Conservation (phyloP, 2,113 vertebrate species). For the Cryptomyrus ogoouensis region DNA sequence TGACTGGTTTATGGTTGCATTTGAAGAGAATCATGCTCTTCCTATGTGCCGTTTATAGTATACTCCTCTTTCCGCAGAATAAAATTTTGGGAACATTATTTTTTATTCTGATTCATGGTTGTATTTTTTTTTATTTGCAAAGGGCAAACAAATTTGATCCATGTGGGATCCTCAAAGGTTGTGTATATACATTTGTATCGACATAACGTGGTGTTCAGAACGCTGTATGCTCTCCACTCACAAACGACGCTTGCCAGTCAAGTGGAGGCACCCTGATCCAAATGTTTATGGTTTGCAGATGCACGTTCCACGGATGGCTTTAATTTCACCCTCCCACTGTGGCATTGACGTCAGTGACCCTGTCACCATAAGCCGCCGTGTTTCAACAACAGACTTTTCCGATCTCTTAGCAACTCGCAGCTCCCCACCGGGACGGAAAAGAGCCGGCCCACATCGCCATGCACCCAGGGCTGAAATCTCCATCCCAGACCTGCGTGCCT, state of each 20-base stretch:
- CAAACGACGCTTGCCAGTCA: not conserved
- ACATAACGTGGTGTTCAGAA: not conserved
- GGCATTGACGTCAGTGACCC: conserved; percentile 11
- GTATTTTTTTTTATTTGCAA: not conserved
- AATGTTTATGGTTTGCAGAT: conserved; percentile 5
- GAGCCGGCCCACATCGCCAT: not conserved
- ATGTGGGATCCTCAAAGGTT: not conserved
- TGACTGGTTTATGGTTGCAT: not conserved
- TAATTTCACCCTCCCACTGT: not conserved
- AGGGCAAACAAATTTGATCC: not conserved
- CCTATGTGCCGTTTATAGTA: not conserved
- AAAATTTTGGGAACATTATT: not conserved
- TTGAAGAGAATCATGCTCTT: not conserved
- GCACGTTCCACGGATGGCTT: not conserved
- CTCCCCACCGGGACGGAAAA: not conserved
- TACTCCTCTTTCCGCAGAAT: not conserved
- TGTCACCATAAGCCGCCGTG: not conserved
- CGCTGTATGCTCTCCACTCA: not conserved
- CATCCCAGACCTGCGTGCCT: not conserved
- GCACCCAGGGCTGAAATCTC: not conserved
- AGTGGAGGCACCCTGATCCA: not conserved
- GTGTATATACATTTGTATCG: not conserved
- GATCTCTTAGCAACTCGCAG: conserved; percentile 3
- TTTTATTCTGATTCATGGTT: not conserved
- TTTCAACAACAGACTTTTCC: conserved; percentile 9